These are phyloP conservation scores for Rhinoraja longicauda DNA, from an alignment of 2,797 vertebrate species.

Conservation along the genomic window DNA sequence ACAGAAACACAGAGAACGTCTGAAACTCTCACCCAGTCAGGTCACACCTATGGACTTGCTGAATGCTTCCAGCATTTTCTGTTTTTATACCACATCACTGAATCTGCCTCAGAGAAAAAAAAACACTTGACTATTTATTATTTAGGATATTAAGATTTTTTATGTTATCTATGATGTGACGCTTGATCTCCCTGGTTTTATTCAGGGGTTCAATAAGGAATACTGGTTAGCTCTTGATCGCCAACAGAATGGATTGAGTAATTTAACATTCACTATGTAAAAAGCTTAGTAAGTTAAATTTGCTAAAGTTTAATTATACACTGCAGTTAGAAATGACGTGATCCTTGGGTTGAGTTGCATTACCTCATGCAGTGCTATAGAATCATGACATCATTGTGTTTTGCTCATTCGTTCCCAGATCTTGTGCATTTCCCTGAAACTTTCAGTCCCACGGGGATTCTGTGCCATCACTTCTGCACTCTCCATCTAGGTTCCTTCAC, in stretches of 20 bases:
- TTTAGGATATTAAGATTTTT: neutral
- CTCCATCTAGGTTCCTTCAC: neutral
- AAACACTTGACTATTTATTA: neutral
- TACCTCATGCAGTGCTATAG: neutral
- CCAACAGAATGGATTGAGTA: neutral
- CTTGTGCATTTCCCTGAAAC: neutral
- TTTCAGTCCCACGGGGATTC: neutral
- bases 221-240: neutral
- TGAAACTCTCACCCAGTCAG: no score
- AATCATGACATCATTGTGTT: neutral
- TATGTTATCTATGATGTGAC: slow-evolving; percentile 18
- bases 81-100: neutral
- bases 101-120: neutral
- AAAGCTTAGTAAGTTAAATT: neutral
- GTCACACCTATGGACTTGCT: no score
- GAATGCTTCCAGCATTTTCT: no score
- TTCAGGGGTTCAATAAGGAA: neutral
- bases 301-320: neutral
- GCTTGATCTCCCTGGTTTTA: neutral
- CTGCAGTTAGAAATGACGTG: neutral
- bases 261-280: neutral
- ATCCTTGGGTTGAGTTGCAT: neutral
- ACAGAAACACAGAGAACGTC: no score
- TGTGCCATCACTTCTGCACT: neutral
- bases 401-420: neutral